Conservation (phyloP, 2,888 invertebrate genomes). For the Periphyllus acericola region DNA sequence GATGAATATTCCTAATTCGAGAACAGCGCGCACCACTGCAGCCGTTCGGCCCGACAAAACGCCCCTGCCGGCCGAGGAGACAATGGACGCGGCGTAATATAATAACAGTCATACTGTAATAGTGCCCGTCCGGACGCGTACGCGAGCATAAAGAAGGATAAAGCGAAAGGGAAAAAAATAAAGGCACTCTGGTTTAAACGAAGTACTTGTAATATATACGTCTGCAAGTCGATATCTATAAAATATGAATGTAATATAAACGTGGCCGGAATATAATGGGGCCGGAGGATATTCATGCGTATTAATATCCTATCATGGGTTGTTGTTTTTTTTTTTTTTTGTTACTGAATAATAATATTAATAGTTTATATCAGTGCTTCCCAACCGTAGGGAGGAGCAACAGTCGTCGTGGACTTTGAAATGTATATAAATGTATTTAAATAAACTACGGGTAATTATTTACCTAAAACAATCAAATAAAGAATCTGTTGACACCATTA, state of each 20-base stretch:
- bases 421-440: too few relatives aligned
- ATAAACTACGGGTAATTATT: too few relatives aligned
- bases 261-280: neutral
- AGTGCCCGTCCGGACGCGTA: neutral
- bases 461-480: too few relatives aligned
- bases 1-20: slow-evolving; percentile 13
- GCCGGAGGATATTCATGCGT: neutral
- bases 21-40: neutral
- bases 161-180: neutral
- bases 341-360: neutral
- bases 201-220: neutral
- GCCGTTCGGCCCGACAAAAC: slow-evolving; percentile 29
- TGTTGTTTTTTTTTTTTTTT: neutral
- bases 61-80: slow-evolving; percentile 20
- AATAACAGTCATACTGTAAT: neutral
- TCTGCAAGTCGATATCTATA: neutral
- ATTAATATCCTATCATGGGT: neutral
- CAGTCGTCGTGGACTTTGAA: too few relatives aligned
- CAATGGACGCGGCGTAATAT: slow-evolving; percentile 20
- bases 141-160: neutral
- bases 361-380: neutral
- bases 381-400: too few relatives aligned
- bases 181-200: slow-evolving; percentile 2
- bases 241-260: neutral
- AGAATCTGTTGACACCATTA: too few relatives aligned